Evolutionary conservation across 2,797 vertebrate genomes (phyloP).

Genomic region (Pseudochaenichthys georgianus): DNA sequence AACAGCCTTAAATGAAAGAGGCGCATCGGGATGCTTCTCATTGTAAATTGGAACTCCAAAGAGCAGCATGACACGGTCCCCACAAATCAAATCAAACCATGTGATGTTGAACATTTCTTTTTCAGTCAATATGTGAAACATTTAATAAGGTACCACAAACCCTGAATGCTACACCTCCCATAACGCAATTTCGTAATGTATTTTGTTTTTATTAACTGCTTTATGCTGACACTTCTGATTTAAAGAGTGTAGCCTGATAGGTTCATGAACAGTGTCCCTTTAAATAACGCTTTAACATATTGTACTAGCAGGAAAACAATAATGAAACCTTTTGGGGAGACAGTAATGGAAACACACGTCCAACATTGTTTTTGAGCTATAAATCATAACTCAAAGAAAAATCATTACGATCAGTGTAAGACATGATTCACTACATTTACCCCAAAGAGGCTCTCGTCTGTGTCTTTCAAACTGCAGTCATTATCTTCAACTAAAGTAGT

Average conservation of each 20-base stretch:
- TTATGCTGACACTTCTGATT: neutral
- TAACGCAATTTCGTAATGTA: neutral
- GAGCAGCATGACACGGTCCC: neutral
- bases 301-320: neutral
- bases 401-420: constrained; percentile 23
- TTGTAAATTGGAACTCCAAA: neutral
- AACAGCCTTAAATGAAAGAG: neutral
- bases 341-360: neutral
- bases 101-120: neutral
- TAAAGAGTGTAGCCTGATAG: neutral
- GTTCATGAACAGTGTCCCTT: too few species aligned
- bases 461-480: constrained; percentile 51
- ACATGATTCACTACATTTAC: constrained; percentile 31
- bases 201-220: neutral
- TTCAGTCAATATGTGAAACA: neutral
- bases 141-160: neutral
- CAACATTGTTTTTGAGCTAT: neutral
- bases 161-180: neutral
- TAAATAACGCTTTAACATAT: neutral
- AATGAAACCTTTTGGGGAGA: neutral
- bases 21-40: neutral
- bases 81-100: neutral
- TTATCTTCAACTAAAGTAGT: constrained; percentile 54
- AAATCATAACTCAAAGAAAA: constrained; percentile 7
- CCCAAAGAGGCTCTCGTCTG: constrained; percentile 22